These are phyloP conservation scores for Poeciliopsis turneri DNA, from an alignment of 2,797 vertebrate species.

Conservation along the genomic window DNA sequence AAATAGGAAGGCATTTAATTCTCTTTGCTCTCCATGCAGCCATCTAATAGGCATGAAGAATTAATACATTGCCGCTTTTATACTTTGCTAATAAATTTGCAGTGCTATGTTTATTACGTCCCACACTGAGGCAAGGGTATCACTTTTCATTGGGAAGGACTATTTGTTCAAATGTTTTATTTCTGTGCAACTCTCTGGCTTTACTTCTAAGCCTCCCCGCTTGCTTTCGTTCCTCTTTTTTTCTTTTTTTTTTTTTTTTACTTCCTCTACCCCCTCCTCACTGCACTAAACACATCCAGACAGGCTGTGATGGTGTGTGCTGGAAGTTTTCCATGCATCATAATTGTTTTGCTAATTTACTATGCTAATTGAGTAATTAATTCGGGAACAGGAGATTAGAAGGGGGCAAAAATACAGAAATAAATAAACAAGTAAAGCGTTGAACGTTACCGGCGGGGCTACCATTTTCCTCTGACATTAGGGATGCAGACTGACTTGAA, in stretches of 20 bases:
- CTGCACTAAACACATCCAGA: slow-evolving; percentile 68
- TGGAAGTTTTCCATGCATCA: slow-evolving; percentile 89
- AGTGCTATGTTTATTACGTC: slow-evolving; percentile 76
- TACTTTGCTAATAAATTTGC: slow-evolving; percentile 78
- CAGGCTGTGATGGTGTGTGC: slow-evolving; percentile 69
- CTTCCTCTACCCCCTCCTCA: slow-evolving; percentile 27
- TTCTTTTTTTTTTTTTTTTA: background rate
- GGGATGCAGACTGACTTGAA: slow-evolving; percentile 82
- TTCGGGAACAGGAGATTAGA: slow-evolving; percentile 86
- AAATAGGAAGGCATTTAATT: slow-evolving; percentile 51
- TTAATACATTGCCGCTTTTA: slow-evolving; percentile 80
- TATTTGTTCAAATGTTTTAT: slow-evolving; percentile 82
- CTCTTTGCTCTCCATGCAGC: slow-evolving; percentile 64
- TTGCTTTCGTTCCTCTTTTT: slow-evolving; percentile 41
- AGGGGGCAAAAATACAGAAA: slow-evolving; percentile 80
- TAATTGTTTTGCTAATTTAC: slow-evolving; percentile 87
- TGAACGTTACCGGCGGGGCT: slow-evolving; percentile 81
- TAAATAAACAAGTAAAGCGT: slow-evolving; percentile 84
- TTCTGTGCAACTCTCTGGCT: slow-evolving; percentile 74
- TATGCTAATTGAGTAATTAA: slow-evolving; percentile 90
- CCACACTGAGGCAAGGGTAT: slow-evolving; percentile 75
- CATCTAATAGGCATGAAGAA: slow-evolving; percentile 63
- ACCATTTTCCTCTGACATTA: slow-evolving; percentile 81
- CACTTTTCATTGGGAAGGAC: slow-evolving; percentile 73
- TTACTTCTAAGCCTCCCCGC: slow-evolving; percentile 70